Base-by-base conservation (phyloP, 35 echinoderm and acorn worm genomes). In the Heliocidaris tuberculata region DNA sequence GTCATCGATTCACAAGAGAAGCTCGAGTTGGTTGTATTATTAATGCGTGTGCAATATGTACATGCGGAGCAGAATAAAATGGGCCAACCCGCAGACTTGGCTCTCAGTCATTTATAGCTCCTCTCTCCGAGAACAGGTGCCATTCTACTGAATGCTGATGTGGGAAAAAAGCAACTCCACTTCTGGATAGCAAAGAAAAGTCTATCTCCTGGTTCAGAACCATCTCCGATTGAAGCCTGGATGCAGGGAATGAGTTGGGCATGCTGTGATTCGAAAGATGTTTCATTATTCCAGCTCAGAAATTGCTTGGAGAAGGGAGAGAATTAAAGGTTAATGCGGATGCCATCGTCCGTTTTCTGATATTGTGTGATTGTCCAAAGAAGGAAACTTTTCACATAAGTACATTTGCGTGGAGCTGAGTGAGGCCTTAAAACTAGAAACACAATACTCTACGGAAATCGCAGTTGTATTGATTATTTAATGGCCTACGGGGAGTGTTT, bases 381-480 rank as follows among this genome's bases (percentile, higher is more conserved):
- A 70, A 24, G 60, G 60, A 70, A 70, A 70, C 17, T 70, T 19
- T 27, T 27, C 65, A 78, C 65, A 78, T 19, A 24, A 78, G 27
- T 24, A 78, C 27, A 78, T 78, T 78, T 27, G 5, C 65, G 27
- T 78, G 65, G 27, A 78, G 21, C 21, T 78, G 65, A 78, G 65
- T n/a, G 65, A n/a, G 65, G 21, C 27, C 27, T 78, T 78, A 21
- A 78, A 78, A 78, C 17, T 78, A 78, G 65, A 78, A 27, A 78
- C 27, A 78, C 4, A 78, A 78, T 24, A 78, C 27, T 78, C 65
- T 6, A 78, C 65, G 32, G 24, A 93, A 30, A 59, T 93, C 50
- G 50, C 91, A 59, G 48, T 59, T 50, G 48, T 59, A 93, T 93
- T 59, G 91, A 93, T 93, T 93, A 93, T 93, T 93, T 93, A 93